phyloP scores from a whole-genome alignment of 2,888 invertebrate genomes.

The Tetramorium bicarinatum region DNA sequence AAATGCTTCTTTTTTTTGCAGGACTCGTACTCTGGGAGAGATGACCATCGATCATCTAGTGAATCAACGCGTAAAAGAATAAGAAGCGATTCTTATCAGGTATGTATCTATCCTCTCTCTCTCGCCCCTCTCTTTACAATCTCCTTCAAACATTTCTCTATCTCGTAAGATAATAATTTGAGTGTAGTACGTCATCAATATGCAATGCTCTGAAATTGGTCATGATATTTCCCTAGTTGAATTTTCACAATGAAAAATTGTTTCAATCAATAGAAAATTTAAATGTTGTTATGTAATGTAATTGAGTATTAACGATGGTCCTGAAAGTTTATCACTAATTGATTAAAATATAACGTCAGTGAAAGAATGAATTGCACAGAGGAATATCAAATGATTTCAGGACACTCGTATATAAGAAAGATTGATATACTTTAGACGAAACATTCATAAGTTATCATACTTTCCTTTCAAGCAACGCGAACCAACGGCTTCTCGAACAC shows the following conservation, averaged over 20 bases:
- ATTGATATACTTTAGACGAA: constrained; percentile 66
- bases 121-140: neutral
- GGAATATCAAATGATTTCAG: constrained; percentile 64
- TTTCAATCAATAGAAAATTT: constrained; percentile 45
- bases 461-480: constrained; percentile 85
- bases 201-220: constrained; percentile 47
- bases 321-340: constrained; percentile 44
- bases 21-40: constrained; percentile 83
- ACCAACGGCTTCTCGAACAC: constrained; percentile 84
- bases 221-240: constrained; percentile 55
- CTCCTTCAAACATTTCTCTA: neutral
- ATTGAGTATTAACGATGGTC: constrained; percentile 51
- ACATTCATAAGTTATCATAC: constrained; percentile 83
- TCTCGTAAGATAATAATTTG: constrained; percentile 29
- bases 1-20: constrained; percentile 55
- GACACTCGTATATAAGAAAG: constrained; percentile 70
- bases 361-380: neutral
- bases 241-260: constrained; percentile 52
- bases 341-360: constrained; percentile 11
- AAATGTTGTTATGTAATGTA: constrained; percentile 47
- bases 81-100: constrained; percentile 84
- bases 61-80: constrained; percentile 83
- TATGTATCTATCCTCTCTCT: constrained; percentile 71
- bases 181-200: constrained; percentile 50
- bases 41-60: constrained; percentile 83